Percentiles rank a stretch among this genome's conserved stretches.
Conservation (phyloP, 2,888 invertebrate genomes). For the Pantelozetes paolii region DNA sequence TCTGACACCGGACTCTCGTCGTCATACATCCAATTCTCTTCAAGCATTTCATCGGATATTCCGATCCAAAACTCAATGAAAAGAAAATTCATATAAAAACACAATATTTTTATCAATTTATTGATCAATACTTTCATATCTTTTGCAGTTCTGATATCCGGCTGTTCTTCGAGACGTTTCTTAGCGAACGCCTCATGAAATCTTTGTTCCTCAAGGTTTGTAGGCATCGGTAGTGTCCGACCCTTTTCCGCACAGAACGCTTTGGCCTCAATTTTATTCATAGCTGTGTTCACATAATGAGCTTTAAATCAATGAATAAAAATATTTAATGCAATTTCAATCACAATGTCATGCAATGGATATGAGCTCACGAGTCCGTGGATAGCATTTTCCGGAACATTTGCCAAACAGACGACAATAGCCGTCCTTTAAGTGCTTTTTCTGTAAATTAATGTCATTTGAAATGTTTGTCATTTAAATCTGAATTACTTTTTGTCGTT, state of each 20-base stretch:
- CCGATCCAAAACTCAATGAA: slow-evolving; percentile 33
- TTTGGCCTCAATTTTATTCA: slow-evolving; percentile 28
- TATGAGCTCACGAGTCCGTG: slow-evolving; percentile 17
- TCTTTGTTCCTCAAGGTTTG: background rate
- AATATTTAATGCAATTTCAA: background rate
- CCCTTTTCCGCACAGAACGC: background rate
- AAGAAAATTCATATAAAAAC: background rate
- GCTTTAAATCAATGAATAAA: background rate
- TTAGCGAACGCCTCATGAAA: slow-evolving; percentile 28
- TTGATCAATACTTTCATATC: slow-evolving; percentile 29
- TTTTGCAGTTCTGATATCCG: background rate
- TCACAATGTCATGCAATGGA: background rate
- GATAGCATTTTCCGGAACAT: slow-evolving; percentile 35
- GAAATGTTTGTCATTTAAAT: too few relatives aligned
- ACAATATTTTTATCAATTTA: too few relatives aligned
- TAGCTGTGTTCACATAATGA: slow-evolving; percentile 21
- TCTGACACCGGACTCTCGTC: slow-evolving; percentile 36
- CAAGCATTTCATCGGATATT: slow-evolving; percentile 4
- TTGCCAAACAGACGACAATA: slow-evolving; percentile 37
- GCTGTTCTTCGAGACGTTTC: background rate
- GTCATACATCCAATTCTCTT: slow-evolving; percentile 31
- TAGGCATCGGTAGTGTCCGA: slow-evolving; percentile 24
- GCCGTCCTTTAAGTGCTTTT: slow-evolving; percentile 27
- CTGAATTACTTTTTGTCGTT: too few relatives aligned
- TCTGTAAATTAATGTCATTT: too few relatives aligned